phyloP scores from a whole-genome alignment of 2,113 vertebrate species.

The Tiliqua scincoides region DNA sequence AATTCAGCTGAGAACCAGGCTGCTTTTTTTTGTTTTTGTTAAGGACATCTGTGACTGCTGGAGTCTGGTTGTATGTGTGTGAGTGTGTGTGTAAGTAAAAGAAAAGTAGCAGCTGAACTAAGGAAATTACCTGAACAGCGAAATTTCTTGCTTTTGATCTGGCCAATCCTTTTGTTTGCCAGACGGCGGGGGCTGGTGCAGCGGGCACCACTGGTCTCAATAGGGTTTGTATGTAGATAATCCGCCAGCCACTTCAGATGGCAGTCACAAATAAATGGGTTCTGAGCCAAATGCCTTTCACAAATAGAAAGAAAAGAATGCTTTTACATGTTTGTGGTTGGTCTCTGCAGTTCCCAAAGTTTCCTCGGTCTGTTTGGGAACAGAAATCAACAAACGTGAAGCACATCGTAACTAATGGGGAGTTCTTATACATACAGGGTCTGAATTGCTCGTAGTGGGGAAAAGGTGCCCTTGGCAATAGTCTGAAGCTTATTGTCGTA shows the following conservation, averaged over 20 bases:
- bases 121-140: conserved; percentile 96
- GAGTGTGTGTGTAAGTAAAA: conserved; percentile 33
- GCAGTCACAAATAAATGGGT: conserved; percentile 99
- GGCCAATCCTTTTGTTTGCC: conserved; percentile 98
- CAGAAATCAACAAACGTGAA: conserved; percentile 24
- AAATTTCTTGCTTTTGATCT: conserved; percentile 99
- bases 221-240: conserved; percentile 98
- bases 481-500: conserved; percentile 99
- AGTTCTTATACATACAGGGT: conserved; percentile 87
- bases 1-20: conserved; percentile 54
- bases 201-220: conserved; percentile 97
- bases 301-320: conserved; percentile 60
- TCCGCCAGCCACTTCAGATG: conserved; percentile 99
- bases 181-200: conserved; percentile 97
- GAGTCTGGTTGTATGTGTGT: not conserved
- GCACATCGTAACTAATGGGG: conserved; percentile 10
- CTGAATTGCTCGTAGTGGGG: conserved; percentile 93
- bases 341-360: conserved; percentile 21
- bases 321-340: conserved; percentile 62
- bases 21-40: conserved; percentile 37
- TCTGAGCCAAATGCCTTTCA: conserved; percentile 96
- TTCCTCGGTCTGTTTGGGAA: conserved; percentile 15
- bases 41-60: conserved; percentile 47
- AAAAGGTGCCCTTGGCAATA: conserved; percentile 96
- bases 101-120: conserved; percentile 54